Base-by-base conservation (phyloP, 1,140 invertebrate species). In the Chymomyza costata region DNA sequence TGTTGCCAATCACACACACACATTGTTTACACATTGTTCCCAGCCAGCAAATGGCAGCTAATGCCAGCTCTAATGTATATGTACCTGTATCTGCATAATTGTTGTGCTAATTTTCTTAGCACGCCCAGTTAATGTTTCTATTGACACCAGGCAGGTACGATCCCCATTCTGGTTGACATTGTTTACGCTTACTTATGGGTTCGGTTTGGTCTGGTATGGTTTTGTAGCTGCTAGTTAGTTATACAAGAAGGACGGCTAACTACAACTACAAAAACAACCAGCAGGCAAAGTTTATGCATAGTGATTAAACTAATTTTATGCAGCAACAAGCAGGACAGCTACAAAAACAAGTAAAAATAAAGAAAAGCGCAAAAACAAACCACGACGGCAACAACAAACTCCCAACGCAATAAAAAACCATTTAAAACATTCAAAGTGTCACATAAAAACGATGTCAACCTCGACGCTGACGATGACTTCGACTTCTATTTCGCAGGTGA, bases 231-330 rank as follows among this genome's bases (percentile, higher is more conserved):
- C 32, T 17, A 14, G 25, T 41, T 11, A 19, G 34, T 30, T 35
- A n/a, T 34, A 11, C n/a, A n/a, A n/a, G n/a, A n/a, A n/a, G 11
- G 19, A 48, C 53, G 39, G 43, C 17, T 32, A 21, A 38, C 34
- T 5, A 34, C 11, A 28, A 30, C 18, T 38, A 58, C 49, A 45
- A n/a, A n/a, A n/a, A n/a, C n/a, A n/a, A n/a, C n/a, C n/a, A n/a
- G n/a, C n/a, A n/a, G n/a, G n/a, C n/a, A n/a, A n/a, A n/a, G n/a
- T n/a, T 47, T 73, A 53, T 59, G 70, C 78, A 80, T 65, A 68
- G 73, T 81, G 73, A 80, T 80, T 80, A 80, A 80, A 80, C 74
- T 81, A 80, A 80, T 80, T 80, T 80, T 73, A 80, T 80, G 73
- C 73, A 76, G 65, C 43, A 54, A 39, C 18, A 60, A 34, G 32